Evolutionary conservation across 2,888 invertebrate genomes (phyloP), one percentile per base, ranked within the genome.

Genomic region (Loripinus fragilis): DNA sequence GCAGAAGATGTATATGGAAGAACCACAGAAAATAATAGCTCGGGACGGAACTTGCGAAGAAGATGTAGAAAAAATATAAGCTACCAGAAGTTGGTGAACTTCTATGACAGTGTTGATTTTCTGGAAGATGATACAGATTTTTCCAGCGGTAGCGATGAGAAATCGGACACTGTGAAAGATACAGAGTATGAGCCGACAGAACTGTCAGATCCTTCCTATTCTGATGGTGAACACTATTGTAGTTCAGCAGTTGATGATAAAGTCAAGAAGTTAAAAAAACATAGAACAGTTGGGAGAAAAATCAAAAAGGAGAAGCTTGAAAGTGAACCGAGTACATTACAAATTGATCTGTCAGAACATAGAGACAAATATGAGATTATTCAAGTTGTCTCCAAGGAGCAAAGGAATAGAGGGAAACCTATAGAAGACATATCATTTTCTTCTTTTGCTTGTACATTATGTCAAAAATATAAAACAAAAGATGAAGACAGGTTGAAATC

Each of bases 321-420:
- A n/a, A n/a, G n/a, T n/a, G n/a, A n/a, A n/a, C n/a, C n/a, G n/a
- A n/a, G n/a, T n/a, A n/a, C n/a, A n/a, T 12, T 45, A 15, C 45
- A 25, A 25, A n/a, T 52, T 52, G 52, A 52, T 52, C 25, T 52
- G 25, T 25, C 52, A 28, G 52, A 52, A 52, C 52, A 52, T n/a
- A 5, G 3, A 5, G 52, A 52, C 52, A 52, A 52, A n/a, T 52
- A 28, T 52, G 52, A 52, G 52, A 52, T 52, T 28, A n/a, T 52
- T 23, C 3, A 52, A 52, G 10, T 28, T 52, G 25, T 52, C n/a
- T 52, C 52, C 23, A 10, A n/a, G 2, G 52, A 52, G 25, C 52
- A 52, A 15, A 52, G 52, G 25, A 25, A 52, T 15, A 23, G 52
- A 25, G 52, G 52, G 10, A 52, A 52, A 25, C 52, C 52, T 12